phyloP scores from a whole-genome alignment of 2,797 vertebrate genomes.

The Sparidentex hasta region DNA sequence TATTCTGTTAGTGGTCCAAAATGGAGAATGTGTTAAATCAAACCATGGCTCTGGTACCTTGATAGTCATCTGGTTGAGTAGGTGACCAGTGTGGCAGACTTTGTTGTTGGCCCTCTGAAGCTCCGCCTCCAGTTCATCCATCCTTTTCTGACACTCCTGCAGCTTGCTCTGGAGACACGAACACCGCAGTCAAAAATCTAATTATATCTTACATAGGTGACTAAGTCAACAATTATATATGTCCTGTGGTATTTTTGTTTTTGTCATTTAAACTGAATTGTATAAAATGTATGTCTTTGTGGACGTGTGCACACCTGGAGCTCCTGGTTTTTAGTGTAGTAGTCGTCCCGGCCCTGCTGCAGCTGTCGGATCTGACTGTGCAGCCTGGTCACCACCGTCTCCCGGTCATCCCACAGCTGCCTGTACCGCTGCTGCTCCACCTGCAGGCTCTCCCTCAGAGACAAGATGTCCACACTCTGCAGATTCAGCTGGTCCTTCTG shows the following conservation, averaged over 20 bases:
- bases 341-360: conserved; percentile 93
- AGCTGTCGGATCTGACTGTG: conserved; percentile 96
- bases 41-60: conserved; percentile 85
- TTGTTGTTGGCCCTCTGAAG: conserved; percentile 96
- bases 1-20: not conserved
- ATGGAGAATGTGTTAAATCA: not conserved
- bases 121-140: conserved; percentile 92
- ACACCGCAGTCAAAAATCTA: not conserved
- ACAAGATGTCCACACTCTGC: conserved; percentile 92
- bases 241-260: not conserved
- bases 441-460: conserved; percentile 92
- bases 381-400: conserved; percentile 91
- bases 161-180: conserved; percentile 89
- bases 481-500: conserved; percentile 97
- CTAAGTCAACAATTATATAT: not conserved
- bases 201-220: not conserved
- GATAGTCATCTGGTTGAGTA: conserved; percentile 94
- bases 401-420: conserved; percentile 94
- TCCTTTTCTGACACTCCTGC: conserved; percentile 93
- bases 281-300: not conserved
- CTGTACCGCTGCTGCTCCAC: conserved; percentile 93
- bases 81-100: conserved; percentile 94
- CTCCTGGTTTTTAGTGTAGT: conserved; percentile 98
- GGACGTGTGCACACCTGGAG: conserved; percentile 87
- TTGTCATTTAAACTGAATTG: too few relatives aligned